Base-by-base conservation (phyloP, 2,113 vertebrate genomes). In the Ictalurus furcatus region DNA sequence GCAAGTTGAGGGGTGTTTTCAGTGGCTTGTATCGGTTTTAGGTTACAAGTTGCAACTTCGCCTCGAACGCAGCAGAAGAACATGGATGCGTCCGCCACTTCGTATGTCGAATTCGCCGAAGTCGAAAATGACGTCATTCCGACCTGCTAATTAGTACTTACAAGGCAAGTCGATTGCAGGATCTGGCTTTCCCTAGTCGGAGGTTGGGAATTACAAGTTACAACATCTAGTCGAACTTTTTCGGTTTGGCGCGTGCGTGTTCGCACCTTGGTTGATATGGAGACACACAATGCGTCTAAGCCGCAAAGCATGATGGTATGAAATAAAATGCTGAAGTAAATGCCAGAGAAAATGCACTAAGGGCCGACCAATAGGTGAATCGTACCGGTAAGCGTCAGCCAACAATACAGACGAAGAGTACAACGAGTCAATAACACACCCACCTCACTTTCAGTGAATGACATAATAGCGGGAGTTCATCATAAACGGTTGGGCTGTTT, bases 251-350 rank as follows among this genome's bases (percentile, higher is more conserved):
- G 54, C 44, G n/a, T 54, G 84, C 92, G 76, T 90, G 92, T 92
- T 92, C 90, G 54, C 30, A 23, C 4, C 84, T 6, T 1, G 61
- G 94, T 96, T 93, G 48, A 90, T 91, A 11, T 37, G 85, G 92
- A 67, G 85, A 95, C 92, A 44, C 7, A 1, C 1, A 63, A 69
- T 56, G 52, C 89, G 78, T 89, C 88, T 79, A 19, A 13, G 11
- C 8, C 93, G 94, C 94, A 94, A 93, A 34, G 96, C 93, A 95
- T 94, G 85, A 90, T 83, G 96, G 96, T 91, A 30, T 91, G 95
- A 96, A 93, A 96, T 94, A 96, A 96, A 96, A 95, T 92, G 95
- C 96, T 12, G 44, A 5, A 8, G 90, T 89, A 96, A 93, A 96
- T 34, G 71, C 93, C 95, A 1, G 90, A 65, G 82, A 91, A 92